These are phyloP conservation scores for Passerculus sandwichensis DNA, from an alignment of 2,797 vertebrate species.

Conservation along the genomic window DNA sequence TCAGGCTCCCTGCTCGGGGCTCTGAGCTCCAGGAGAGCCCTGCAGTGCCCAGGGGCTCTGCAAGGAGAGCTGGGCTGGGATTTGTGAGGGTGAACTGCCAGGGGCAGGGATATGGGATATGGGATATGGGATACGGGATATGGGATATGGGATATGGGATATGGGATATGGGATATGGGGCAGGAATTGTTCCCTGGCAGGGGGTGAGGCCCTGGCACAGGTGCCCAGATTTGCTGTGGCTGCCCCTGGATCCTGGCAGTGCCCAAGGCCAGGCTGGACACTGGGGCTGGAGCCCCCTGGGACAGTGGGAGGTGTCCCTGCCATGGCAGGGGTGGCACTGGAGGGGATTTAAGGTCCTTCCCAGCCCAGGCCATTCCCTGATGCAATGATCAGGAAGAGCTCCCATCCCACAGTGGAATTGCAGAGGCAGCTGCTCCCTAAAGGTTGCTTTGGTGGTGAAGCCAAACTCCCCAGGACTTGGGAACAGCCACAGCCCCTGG, in stretches of 20 bases:
- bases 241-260: no score
- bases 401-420: neutral
- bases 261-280: no score
- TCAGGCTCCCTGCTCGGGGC: neutral
- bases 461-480: neutral
- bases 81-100: no score
- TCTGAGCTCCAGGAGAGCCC: neutral
- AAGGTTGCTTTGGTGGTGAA: neutral
- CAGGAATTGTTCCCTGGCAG: neutral
- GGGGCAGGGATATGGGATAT: neutral
- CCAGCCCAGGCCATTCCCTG: neutral
- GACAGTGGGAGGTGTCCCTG: no score
- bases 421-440: neutral
- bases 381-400: neutral
- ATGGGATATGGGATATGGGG: neutral
- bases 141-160: neutral
- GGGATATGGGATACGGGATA: neutral
- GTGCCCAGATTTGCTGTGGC: neutral
- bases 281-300: no score
- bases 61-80: neutral
- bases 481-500: neutral
- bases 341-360: no score
- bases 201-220: neutral
- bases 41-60: no score
- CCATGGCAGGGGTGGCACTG: no score